Base-by-base conservation (phyloP, 2,113 vertebrate species). In the Perognathus longimembris region DNA sequence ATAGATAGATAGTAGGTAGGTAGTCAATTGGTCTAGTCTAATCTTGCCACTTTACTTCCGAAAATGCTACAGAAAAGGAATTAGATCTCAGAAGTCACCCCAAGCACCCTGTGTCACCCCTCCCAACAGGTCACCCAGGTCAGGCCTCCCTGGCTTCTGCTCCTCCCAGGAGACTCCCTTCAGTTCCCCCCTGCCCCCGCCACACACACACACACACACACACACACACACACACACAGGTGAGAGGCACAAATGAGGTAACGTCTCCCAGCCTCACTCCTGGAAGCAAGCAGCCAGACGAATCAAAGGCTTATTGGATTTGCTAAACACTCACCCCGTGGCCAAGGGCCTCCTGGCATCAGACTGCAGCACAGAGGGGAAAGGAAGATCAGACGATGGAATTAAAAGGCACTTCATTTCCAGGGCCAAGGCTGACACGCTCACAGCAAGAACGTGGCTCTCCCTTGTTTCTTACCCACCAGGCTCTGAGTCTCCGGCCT, bases 371-470 rank as follows among this genome's bases (percentile, higher is more conserved):
- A 76, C 54, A 42, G 81, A 84, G n/a, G 75, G 76, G 36, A 79
- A 64, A 85, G 54, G 50, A 73, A 75, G 74, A 91, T 73, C 84
- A 40, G 95, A 95, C 22, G 24, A 90, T 67, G 88, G 90, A 93
- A 97, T 97, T 96, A 96, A 96, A 93, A 96, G 92, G 92, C 91
- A 90, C 85, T 97, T 97, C 85, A 94, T 97, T 94, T 88, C 89
- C 91, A 93, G 92, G 79, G 85, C 84, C 22, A 10, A 80, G 50
- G 57, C 75, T 26, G 86, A 87, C 76, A 38, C 6, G 0, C 3
- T 1, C 38, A n/a, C 34, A 59, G 57, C 26, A 24, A 24, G 83
- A 74, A 36, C 1, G 3, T 0, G 1, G 36, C 83, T 54, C 85
- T 78, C 64, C 42, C 83, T 57, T 14, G 63, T 22, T 20, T 18